Base-by-base conservation (phyloP, 1,140 invertebrate species). In the Akabosia matsudoensis region DNA sequence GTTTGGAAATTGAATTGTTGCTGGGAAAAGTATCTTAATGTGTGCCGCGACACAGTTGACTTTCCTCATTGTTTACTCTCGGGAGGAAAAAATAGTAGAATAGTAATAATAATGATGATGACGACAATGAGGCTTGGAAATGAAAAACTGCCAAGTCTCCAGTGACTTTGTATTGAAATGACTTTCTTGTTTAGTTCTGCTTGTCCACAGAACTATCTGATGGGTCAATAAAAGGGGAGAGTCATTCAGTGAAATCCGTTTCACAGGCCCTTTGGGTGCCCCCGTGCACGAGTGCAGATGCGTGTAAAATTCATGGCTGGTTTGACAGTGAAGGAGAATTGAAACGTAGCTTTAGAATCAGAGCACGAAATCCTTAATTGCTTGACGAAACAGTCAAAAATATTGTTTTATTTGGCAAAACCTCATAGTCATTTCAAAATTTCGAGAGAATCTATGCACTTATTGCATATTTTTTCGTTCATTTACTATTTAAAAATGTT, bases 211-310 rank as follows among this genome's bases (percentile, higher is more conserved):
- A 67, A 67, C 28, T 30, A 30, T 31, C 61, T 67, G 61, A 67
- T 67, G 61, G 24, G 26, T 67, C 61, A 67, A 67, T 67, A 67
- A 10, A 61, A 61, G 3, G 24, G 7, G 61, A n/a, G 31, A 67
- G n/a, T n/a, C n/a, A n/a, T n/a, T n/a, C n/a, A n/a, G n/a, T n/a
- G 31, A 67, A 16, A 10, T 67, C 28, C 31, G 24, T 67, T 67
- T 67, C 61, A 67, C 61, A 67, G 61, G 61, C 61, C 61, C 61
- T 67, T 67, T 67, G 61, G 61, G 61, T 67, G 61, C 61, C 61
- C 61, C 28, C 31, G 61, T 30, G 31, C 61, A 30, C 28, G 61
- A 67, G 61, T 67, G 61, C 61, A 67, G 61, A 67, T 67, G 61
- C 61, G 61, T 67, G 61, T 67, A 67, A 67, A 67, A 67, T 67